These are phyloP conservation scores for Eulimnadia texana DNA, from an alignment of 1,140 invertebrate species.

Conservation along the genomic window DNA sequence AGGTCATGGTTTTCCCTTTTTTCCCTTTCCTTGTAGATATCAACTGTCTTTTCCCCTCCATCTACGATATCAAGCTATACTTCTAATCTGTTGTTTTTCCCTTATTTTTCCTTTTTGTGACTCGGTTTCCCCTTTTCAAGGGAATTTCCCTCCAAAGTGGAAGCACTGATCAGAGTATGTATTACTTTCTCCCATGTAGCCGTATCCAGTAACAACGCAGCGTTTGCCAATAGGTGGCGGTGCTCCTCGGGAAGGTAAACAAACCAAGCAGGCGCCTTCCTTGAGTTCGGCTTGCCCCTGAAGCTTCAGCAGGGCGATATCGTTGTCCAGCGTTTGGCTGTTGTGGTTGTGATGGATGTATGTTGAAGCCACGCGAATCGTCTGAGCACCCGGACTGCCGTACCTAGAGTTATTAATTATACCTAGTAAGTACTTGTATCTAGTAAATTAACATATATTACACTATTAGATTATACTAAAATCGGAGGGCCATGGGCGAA, in stretches of 20 bases:
- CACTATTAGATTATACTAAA: no score
- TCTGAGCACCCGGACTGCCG: conserved; percentile 74
- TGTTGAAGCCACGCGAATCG: conserved; percentile 70
- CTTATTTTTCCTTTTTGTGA: no score
- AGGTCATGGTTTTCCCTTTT: no score
- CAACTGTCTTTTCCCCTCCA: no score
- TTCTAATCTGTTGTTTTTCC: no score
- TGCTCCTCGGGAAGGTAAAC: conserved; percentile 70
- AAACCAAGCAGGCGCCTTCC: conserved; percentile 68
- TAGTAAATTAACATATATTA: no score
- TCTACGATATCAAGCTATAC: no score
- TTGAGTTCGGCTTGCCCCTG: conserved; percentile 76
- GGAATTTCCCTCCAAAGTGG: no score
- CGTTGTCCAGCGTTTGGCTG: conserved; percentile 87
- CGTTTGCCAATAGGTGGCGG: conserved; percentile 70
- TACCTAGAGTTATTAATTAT: conserved; percentile 38
- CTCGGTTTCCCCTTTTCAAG: no score
- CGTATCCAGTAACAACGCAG: conserved; percentile 84
- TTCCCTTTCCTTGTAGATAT: no score
- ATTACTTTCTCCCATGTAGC: conserved; percentile 81
- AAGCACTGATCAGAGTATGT: not conserved
- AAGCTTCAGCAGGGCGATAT: conserved; percentile 84
- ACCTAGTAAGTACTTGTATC: no score
- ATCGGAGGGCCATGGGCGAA: no score
- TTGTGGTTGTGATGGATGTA: conserved; percentile 96